These are phyloP conservation scores for Glandiceps talaboti DNA, from an alignment of 53 echinoderm and acorn worm genomes.

Conservation along the genomic window DNA sequence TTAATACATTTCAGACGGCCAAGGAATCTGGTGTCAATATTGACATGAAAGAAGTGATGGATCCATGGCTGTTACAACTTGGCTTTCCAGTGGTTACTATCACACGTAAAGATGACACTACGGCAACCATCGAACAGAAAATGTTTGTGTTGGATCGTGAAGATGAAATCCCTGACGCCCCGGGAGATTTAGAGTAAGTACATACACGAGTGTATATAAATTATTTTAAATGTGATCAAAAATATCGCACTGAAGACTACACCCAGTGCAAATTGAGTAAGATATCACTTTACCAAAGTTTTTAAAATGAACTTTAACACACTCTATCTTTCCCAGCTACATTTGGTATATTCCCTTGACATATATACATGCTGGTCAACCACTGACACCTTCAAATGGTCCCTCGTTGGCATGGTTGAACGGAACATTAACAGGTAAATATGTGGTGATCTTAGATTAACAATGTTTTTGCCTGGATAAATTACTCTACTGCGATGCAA, in stretches of 20 bases:
- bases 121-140: not conserved
- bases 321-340: not conserved
- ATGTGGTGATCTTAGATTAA: too few relatives aligned
- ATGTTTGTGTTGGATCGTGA: not conserved
- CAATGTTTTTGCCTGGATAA: too few relatives aligned
- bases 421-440: not conserved
- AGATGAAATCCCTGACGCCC: not conserved
- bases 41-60: not conserved
- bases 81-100: not conserved
- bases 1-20: not conserved
- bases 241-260: too few relatives aligned
- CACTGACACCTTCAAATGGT: too few relatives aligned
- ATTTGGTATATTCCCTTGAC: not conserved
- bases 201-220: too few relatives aligned
- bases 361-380: not conserved
- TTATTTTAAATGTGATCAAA: too few relatives aligned
- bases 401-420: not conserved
- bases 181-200: not conserved
- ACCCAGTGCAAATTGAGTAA: too few relatives aligned
- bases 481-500: too few relatives aligned
- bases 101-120: not conserved
- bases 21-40: not conserved
- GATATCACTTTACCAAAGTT: not conserved
- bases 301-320: not conserved
- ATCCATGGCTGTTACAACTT: not conserved